These are phyloP conservation scores for Hanleya hanleyi DNA, from an alignment of 2,888 invertebrate genomes.

Conservation along the genomic window DNA sequence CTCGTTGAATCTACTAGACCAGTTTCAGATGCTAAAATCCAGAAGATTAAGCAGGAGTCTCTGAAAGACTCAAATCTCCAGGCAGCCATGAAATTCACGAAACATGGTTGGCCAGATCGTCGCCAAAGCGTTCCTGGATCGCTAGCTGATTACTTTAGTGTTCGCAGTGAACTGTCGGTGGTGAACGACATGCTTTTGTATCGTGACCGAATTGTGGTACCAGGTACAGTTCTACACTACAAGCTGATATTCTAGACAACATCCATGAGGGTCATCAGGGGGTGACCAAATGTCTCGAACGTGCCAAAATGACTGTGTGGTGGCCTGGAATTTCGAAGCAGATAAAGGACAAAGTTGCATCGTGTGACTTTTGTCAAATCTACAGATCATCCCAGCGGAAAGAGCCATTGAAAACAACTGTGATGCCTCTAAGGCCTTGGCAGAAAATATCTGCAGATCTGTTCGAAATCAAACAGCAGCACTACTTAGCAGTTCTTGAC, in stretches of 20 bases:
- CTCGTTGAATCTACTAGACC: too few species aligned
- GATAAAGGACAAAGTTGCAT: constrained; percentile 17
- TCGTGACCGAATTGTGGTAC: neutral
- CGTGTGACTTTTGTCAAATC: constrained; percentile 30
- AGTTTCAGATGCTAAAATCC: too few species aligned
- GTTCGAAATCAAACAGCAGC: constrained; percentile 22
- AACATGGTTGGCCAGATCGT: constrained; percentile 33
- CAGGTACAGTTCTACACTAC: neutral
- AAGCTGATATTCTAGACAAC: neutral
- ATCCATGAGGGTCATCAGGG: constrained; percentile 39
- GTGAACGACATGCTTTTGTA: too few species aligned
- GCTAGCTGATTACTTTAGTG: too few species aligned
- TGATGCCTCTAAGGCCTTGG: constrained; percentile 34
- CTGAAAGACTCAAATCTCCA: constrained; percentile 15
- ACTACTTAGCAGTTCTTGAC: constrained; percentile 31
- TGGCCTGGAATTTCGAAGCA: constrained; percentile 34
- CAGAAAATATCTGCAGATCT: constrained; percentile 35
- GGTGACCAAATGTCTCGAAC: neutral
- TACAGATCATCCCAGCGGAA: constrained; percentile 25
- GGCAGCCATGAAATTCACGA: constrained; percentile 11
- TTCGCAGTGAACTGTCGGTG: too few species aligned
- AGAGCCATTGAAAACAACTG: constrained; percentile 31
- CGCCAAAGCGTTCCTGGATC: neutral
- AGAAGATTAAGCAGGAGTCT: too few species aligned
- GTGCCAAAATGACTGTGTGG: constrained; percentile 21